Evolutionary conservation across 53 echinoderm and acorn worm genomes (phyloP), one percentile per base, ranked within the genome.

Genomic region (Echinarachnius parma): DNA sequence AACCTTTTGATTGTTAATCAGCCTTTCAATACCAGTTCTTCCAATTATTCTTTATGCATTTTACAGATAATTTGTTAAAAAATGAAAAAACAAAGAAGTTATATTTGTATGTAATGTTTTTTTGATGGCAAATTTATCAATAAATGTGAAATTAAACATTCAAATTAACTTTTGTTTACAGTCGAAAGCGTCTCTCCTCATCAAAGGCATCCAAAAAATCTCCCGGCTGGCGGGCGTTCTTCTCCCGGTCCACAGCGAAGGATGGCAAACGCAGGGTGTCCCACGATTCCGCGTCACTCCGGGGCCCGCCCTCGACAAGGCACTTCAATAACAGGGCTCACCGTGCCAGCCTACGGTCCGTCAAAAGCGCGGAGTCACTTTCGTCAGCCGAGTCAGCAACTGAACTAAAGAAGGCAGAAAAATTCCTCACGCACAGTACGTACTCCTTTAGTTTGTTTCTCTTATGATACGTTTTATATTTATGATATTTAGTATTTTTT

Each of bases 331-430:
- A 46, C 32, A 66, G 56, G 52, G 70, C 47, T 7, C 80, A 80
- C 28, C 64, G 83, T 8, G 57, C 84, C 11, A 90, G 89, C 57
- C 84, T 95, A 53, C 74, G 95, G 4, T 90, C 95, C 0, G 95
- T 87, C 31, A 86, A 87, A 32, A 95, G 95, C 34, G 95, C 84
- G 0, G 90, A 95, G 58, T 90, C 90, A 2, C 82, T 95, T 9
- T 79, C 86, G 9, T 90, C 87, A 9, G 68, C 80, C 0, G 84
- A 83, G 22, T 80, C 82, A 11, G 77, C 70, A 24, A 28, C 75
- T 0, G 81, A 76, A 16, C 5, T 49, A n/a, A n/a, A n/a, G n/a
- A n/a, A n/a, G n/a, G n/a, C n/a, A n/a, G n/a, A n/a, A n/a, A n/a
- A n/a, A n/a, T n/a, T n/a, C n/a, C n/a, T n/a, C n/a, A n/a, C n/a